These are phyloP conservation scores for Drosophila ficusphila DNA, from an alignment of 1,140 invertebrate species.

Conservation along the genomic window DNA sequence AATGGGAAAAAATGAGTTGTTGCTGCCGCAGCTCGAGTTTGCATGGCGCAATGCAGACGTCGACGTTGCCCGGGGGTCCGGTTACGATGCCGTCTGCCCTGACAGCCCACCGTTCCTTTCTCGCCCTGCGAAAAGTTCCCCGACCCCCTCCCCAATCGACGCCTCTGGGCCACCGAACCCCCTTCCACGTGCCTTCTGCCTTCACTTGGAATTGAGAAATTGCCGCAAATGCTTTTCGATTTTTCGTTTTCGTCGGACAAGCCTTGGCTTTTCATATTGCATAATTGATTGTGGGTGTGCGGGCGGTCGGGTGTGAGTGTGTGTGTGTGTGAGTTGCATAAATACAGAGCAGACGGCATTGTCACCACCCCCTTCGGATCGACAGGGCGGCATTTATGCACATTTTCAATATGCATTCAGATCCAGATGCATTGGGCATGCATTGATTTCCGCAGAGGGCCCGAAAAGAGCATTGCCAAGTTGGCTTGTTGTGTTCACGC, in stretches of 20 bases:
- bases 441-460: constrained; percentile 34
- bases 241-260: constrained; percentile 66
- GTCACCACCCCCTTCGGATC: constrained; percentile 14
- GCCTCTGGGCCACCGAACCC: not conserved
- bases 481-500: constrained; percentile 19
- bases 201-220: constrained; percentile 62
- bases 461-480: constrained; percentile 25
- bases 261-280: constrained; percentile 76
- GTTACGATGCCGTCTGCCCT: constrained; percentile 14
- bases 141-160: not conserved
- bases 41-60: constrained; percentile 48
- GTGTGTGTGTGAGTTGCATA: constrained; percentile 34
- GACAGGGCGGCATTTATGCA: constrained; percentile 50
- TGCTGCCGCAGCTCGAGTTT: constrained; percentile 28
- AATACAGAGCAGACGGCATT: constrained; percentile 50
- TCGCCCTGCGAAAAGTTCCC: constrained; percentile 2
- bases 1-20: constrained; percentile 50
- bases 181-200: constrained; percentile 17
- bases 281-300: constrained; percentile 72
- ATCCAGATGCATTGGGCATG: constrained; percentile 39
- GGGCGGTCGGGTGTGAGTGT: no score
- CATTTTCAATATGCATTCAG: constrained; percentile 68
- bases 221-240: constrained; percentile 79
- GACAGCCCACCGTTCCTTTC: not conserved
- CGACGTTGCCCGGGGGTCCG: constrained; percentile 37